phyloP scores from a whole-genome alignment of 2,797 vertebrate genomes.

The Melanotaenia maccullochi region DNA sequence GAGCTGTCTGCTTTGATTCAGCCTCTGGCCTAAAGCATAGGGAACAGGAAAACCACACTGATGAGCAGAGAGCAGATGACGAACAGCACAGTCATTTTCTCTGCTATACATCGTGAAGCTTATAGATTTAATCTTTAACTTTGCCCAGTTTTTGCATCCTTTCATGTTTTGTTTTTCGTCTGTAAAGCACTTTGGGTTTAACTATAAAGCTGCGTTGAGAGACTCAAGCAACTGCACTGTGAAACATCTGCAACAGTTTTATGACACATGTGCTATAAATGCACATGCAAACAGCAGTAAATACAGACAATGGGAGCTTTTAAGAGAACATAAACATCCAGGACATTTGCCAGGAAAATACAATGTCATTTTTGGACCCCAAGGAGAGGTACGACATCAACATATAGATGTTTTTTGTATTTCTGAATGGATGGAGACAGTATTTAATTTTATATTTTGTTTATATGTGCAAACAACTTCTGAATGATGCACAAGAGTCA shows the following conservation, averaged over 20 bases:
- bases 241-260: not conserved
- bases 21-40: slow-evolving; percentile 27
- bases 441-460: no score
- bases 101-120: not conserved
- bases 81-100: slow-evolving; percentile 2
- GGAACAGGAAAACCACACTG: slow-evolving; percentile 24
- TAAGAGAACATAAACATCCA: not conserved
- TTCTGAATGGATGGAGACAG: no score
- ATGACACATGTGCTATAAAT: not conserved
- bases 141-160: no score
- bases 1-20: slow-evolving; percentile 55
- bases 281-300: not conserved
- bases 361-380: not conserved
- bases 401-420: not conserved
- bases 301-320: not conserved
- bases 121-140: no score
- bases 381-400: not conserved
- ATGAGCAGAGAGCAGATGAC: slow-evolving; percentile 42
- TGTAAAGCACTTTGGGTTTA: no score
- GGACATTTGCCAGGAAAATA: not conserved
- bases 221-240: not conserved
- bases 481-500: no score
- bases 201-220: not conserved
- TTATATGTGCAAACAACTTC: no score
- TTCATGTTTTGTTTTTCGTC: no score